A percentile compares a stretch with the other conserved stretches of the same genome.
These are phyloP conservation scores for Heptranchias perlo DNA, from an alignment of 2,113 vertebrate genomes.

Conservation along the genomic window DNA sequence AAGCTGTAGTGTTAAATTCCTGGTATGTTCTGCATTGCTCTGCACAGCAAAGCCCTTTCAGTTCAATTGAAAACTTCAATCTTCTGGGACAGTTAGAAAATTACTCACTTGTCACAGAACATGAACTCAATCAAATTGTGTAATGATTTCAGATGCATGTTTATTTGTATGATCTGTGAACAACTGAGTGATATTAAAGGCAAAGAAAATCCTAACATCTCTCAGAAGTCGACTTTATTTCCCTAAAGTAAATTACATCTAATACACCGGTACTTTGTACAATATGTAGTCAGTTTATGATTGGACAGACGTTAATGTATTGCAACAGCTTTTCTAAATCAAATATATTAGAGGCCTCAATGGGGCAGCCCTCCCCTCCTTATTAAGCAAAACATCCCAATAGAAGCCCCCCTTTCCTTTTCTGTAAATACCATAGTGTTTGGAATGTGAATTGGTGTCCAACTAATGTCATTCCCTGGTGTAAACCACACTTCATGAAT, in stretches of 20 bases:
- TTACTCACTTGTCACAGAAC: neutral
- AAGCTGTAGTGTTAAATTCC: neutral
- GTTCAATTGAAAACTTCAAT: neutral
- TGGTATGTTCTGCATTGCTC: neutral
- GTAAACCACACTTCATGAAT: neutral
- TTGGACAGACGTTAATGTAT: neutral
- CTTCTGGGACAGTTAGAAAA: neutral
- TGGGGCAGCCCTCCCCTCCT: neutral
- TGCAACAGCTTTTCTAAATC: slow-evolving; percentile 2
- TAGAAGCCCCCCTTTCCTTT: neutral
- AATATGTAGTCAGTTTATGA: slow-evolving; percentile 8
- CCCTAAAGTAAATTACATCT: slow-evolving; percentile 22
- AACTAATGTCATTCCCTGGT: neutral
- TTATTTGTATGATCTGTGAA: neutral
- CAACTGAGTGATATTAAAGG: neutral
- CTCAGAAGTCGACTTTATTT: neutral
- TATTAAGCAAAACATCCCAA: neutral
- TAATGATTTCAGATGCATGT: slow-evolving; percentile 7
- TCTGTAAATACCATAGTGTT: neutral
- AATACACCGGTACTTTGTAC: neutral
- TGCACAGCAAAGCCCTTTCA: neutral
- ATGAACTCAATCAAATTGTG: slow-evolving; percentile 13
- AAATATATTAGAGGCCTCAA: neutral
- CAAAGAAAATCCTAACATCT: neutral
- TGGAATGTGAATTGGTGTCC: neutral